Evolutionary conservation across 1,140 invertebrate genomes (phyloP).

Genomic region (Drosophila sp.): DNA sequence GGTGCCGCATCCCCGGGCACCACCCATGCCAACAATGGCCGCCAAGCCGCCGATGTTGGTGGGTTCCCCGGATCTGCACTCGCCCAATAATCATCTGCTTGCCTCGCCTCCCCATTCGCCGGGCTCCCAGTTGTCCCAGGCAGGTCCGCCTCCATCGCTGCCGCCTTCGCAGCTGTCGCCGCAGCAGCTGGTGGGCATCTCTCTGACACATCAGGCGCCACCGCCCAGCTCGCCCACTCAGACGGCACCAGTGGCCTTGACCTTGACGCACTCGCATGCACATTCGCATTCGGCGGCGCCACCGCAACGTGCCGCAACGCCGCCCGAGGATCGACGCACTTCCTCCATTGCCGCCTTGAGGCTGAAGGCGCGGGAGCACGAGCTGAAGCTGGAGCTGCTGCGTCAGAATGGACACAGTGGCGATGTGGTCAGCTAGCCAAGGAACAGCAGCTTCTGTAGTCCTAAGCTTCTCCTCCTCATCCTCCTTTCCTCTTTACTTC

Average conservation of each 20-base stretch:
- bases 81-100: constrained; percentile 79
- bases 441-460: constrained; percentile 9
- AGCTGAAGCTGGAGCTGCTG: constrained; percentile 92
- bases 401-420: constrained; percentile 89
- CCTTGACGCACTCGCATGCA: constrained; percentile 47
- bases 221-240: constrained; percentile 58
- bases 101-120: constrained; percentile 86
- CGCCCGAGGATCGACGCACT: constrained; percentile 91
- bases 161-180: constrained; percentile 61
- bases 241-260: constrained; percentile 67
- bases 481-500: not conserved
- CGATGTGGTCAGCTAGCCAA: constrained; percentile 89
- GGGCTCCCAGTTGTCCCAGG: constrained; percentile 85
- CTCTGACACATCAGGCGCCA: constrained; percentile 66
- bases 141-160: constrained; percentile 38
- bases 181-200: constrained; percentile 67
- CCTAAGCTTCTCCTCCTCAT: constrained; percentile 24
- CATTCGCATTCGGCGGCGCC: constrained; percentile 31
- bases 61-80: constrained; percentile 82
- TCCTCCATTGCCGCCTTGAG: constrained; percentile 95
- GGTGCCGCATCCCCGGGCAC: constrained; percentile 87
- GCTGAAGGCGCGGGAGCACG: constrained; percentile 96
- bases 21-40: constrained; percentile 85
- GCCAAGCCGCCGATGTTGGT: constrained; percentile 74
- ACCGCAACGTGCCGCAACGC: constrained; percentile 72